A percentile compares a stretch with the other conserved stretches of the same genome.
These are phyloP conservation scores for Cylindroiulus punctatus DNA, from an alignment of 2,888 invertebrate species.

Conservation along the genomic window DNA sequence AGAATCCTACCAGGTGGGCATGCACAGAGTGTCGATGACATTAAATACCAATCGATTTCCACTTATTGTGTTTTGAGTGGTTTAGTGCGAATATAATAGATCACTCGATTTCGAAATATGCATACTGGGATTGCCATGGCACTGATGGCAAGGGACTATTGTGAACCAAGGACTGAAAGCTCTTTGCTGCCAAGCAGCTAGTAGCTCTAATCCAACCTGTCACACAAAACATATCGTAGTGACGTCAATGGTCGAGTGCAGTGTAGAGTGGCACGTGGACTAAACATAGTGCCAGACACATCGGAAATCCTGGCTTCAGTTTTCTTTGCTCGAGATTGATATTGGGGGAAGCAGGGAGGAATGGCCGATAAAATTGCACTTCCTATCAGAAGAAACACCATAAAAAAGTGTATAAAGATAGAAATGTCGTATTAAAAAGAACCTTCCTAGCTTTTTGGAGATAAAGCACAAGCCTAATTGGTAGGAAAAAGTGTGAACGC, in stretches of 20 bases:
- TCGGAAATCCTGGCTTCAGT: not conserved
- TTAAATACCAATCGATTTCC: not conserved
- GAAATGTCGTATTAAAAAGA: not conserved
- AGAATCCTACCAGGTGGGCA: not conserved
- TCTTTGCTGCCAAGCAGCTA: no score
- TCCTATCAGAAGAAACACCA: not conserved
- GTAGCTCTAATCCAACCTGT: no score
- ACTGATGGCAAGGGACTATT: not conserved
- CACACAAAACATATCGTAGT: not conserved
- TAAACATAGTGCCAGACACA: not conserved
- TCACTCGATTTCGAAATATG: not conserved
- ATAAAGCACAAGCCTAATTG: not conserved
- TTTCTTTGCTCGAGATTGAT: not conserved
- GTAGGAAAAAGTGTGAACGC: not conserved
- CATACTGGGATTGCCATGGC: not conserved
- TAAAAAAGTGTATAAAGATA: not conserved
- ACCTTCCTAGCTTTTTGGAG: not conserved
- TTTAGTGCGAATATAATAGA: not conserved
- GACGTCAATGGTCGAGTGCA: not conserved
- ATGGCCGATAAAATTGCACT: constrained; percentile 12
- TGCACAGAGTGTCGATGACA: not conserved
- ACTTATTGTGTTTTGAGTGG: not conserved
- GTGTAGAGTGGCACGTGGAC: not conserved
- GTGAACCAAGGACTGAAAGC: no score
- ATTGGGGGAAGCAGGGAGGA: not conserved